phyloP scores from a whole-genome alignment of 2,797 vertebrate genomes.

The Pseudopleuronectes americanus region DNA sequence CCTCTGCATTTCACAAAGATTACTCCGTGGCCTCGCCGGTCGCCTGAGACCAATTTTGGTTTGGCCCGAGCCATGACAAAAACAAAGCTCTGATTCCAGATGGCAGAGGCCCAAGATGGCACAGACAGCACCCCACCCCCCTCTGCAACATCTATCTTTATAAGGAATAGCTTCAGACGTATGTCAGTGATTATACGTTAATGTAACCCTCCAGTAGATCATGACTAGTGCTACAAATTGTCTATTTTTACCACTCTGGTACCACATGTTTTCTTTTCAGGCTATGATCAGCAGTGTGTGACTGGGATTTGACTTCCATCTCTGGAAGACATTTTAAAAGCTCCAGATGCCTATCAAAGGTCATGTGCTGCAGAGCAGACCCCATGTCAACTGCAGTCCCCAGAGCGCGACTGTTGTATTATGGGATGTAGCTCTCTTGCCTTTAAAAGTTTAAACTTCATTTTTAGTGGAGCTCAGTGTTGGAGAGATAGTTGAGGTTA shows the following conservation, averaged over 20 bases:
- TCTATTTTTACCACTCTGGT: constrained; percentile 61
- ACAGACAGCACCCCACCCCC: constrained; percentile 50
- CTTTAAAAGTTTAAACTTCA: constrained; percentile 62
- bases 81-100: constrained; percentile 69
- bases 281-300: constrained; percentile 37
- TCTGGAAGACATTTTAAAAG: constrained; percentile 66
- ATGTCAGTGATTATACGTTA: constrained; percentile 50
- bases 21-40: constrained; percentile 71
- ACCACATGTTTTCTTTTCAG: constrained; percentile 57
- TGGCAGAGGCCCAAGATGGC: constrained; percentile 71
- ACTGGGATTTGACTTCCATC: constrained; percentile 44
- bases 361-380: constrained; percentile 63
- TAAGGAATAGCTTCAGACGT: constrained; percentile 63
- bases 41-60: constrained; percentile 81
- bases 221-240: constrained; percentile 28
- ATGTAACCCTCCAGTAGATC: constrained; percentile 39
- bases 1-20: constrained; percentile 73
- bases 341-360: constrained; percentile 76
- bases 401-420: constrained; percentile 62
- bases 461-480: constrained; percentile 25
- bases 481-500: constrained; percentile 36
- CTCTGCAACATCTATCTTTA: constrained; percentile 65
- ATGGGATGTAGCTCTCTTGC: constrained; percentile 59
- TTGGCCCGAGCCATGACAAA: constrained; percentile 72
- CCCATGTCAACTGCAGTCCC: constrained; percentile 68